Evolutionary conservation across 2,888 invertebrate species (phyloP).

Genomic region (Euplagia quadripunctaria): DNA sequence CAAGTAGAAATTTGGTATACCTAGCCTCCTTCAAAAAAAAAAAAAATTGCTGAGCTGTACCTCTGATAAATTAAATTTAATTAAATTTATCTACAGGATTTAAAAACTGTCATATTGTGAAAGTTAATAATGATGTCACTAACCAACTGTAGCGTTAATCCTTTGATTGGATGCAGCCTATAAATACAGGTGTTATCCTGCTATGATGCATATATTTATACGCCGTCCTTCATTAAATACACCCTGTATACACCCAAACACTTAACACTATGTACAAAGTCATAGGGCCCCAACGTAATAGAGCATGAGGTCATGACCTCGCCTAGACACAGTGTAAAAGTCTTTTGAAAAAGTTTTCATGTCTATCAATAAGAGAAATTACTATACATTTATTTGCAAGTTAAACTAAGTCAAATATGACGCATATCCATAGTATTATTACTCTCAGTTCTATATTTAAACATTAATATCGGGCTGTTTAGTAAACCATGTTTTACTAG

Average conservation of each 20-base stretch:
- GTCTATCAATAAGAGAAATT: background rate
- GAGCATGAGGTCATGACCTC: constrained; percentile 8
- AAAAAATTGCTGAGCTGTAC: no score
- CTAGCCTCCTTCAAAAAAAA: background rate
- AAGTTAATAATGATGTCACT: no score
- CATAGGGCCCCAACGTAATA: background rate
- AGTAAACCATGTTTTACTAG: background rate
- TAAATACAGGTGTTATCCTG: no score
- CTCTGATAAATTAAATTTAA: no score
- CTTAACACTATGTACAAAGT: background rate
- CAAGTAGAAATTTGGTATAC: background rate
- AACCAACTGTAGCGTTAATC: no score
- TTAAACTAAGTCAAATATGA: background rate
- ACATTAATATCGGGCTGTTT: background rate
- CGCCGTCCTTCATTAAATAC: no score
- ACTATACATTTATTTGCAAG: background rate
- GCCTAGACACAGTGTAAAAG: background rate
- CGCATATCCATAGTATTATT: background rate
- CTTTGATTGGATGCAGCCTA: no score
- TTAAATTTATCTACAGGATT: no score
- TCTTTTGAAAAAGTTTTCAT: background rate
- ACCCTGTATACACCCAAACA: background rate
- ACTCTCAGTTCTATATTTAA: background rate
- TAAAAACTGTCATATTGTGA: no score
- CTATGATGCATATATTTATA: no score